Base-by-base conservation (phyloP, 2,888 invertebrate genomes). In the Antitype chi region DNA sequence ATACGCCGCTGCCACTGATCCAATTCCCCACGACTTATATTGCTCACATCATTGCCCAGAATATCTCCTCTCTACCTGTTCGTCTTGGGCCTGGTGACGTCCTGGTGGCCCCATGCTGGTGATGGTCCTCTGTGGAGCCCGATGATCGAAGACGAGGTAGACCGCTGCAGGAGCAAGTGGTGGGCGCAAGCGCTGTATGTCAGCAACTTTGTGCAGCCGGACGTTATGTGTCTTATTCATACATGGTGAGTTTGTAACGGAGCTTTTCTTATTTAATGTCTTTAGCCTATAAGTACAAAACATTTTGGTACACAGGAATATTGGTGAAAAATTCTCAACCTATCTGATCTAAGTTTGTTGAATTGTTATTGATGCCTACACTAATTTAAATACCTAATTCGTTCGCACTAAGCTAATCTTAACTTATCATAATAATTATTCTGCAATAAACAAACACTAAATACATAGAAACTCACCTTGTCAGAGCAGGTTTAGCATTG, bases 51-150 rank as follows among this genome's bases (percentile, higher is more conserved):
- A 28, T 32, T 60, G 5, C 9, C 5, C 87, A 94, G 94, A 81
- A 90, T 94, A 81, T 78, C 91, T 4, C 93, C 94, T 0, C 87
- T 92, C 17, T 92, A 94, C 82, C 70, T 94, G 78, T 89, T 93
- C 72, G 88, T 92, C 53, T 78, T 94, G 67, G 93, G 93, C 0
- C 80, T 91, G 69, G 89, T 91, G 1, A 90, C 91, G 38, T 92
- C 91, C 11, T 94, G 94, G 94, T 94, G 94, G 94, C 76, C 84
- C 28, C 88, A 82, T 25, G 84, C 85, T 0, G 86, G 90, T 0
- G 91, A 89, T 59, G 94, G 94, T 0, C 93, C 94, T 0, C 89
- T 94, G 82, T 94, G 94, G 95, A 76, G 72, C 4, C 87, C 90
- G 0, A 80, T 92, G 32, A 86, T 94, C 23, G 90, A 84, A 1